phyloP scores from a whole-genome alignment of 1,140 invertebrate genomes.

The Drosophila dunni region DNA sequence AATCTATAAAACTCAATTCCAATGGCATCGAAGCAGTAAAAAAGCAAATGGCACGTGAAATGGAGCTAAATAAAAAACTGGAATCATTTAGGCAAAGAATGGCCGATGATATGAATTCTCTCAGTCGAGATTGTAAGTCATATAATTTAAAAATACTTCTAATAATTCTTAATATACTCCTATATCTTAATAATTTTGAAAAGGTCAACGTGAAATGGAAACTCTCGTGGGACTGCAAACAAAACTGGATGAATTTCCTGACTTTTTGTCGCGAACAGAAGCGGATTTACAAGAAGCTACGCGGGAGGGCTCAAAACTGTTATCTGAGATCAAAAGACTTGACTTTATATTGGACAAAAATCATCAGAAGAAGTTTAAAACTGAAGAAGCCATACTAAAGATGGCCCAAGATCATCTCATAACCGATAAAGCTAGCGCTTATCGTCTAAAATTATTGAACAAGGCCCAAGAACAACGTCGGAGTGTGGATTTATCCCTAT shows the following conservation, averaged over 20 bases:
- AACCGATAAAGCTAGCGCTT: constrained; percentile 87
- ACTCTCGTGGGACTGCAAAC: constrained; percentile 84
- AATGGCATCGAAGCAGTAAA: constrained; percentile 87
- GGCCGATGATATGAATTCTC: constrained; percentile 86
- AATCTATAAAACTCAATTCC: constrained; percentile 86
- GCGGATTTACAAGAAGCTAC: constrained; percentile 86
- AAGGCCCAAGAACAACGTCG: constrained; percentile 84
- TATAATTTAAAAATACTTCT: not conserved
- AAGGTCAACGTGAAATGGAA: constrained; percentile 75
- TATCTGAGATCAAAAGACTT: constrained; percentile 60
- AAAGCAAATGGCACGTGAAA: constrained; percentile 88
- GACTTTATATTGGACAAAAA: constrained; percentile 85
- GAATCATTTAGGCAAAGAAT: constrained; percentile 87
- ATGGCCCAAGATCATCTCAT: constrained; percentile 89
- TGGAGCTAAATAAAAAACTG: constrained; percentile 88
- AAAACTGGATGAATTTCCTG: constrained; percentile 86
- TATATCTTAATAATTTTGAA: not conserved
- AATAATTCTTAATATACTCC: not conserved
- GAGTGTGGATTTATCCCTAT: constrained; percentile 86
- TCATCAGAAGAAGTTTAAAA: constrained; percentile 85
- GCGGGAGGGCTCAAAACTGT: constrained; percentile 66
- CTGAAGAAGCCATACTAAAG: constrained; percentile 88
- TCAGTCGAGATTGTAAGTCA: constrained; percentile 80
- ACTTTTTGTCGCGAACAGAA: constrained; percentile 87
- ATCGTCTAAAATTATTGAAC: constrained; percentile 85